phyloP scores from a whole-genome alignment of 2,888 invertebrate species.

The Pimpla rufipes region DNA sequence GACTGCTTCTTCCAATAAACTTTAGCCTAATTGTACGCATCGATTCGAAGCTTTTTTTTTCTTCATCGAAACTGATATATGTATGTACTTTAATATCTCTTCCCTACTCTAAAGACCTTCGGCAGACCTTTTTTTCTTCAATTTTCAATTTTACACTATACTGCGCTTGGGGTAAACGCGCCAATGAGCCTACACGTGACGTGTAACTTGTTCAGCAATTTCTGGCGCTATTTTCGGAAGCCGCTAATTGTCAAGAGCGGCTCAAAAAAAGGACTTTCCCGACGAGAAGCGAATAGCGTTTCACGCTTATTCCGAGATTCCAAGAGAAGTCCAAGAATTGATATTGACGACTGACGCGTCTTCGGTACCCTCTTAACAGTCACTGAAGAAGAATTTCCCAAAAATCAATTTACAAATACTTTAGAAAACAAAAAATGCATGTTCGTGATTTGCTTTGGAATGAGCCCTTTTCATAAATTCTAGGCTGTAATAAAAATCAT shows the following conservation, averaged over 20 bases:
- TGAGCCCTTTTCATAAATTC: background rate
- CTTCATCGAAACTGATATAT: slow-evolving; percentile 26
- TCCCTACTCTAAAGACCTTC: slow-evolving; percentile 59
- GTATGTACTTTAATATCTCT: slow-evolving; percentile 52
- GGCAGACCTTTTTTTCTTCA: slow-evolving; percentile 46
- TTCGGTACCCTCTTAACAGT: background rate
- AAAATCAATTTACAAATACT: slow-evolving; percentile 2
- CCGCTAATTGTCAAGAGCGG: background rate
- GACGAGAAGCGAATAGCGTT: background rate
- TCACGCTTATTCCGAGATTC: background rate
- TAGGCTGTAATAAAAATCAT: background rate
- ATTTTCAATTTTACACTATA: slow-evolving; percentile 46
- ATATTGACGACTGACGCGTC: background rate
- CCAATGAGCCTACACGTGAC: slow-evolving; percentile 33
- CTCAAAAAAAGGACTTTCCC: background rate
- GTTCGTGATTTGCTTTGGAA: background rate
- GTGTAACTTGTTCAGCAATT: background rate
- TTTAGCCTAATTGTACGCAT: slow-evolving; percentile 49
- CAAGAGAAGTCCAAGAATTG: background rate
- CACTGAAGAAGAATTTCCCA: background rate
- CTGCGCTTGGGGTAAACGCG: slow-evolving; percentile 26
- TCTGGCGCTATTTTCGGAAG: background rate
- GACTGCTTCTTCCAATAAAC: slow-evolving; percentile 33
- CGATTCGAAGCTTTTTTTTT: slow-evolving; percentile 49
- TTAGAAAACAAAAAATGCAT: background rate